Evolutionary conservation across 1,140 invertebrate species (phyloP).

Genomic region (Lepidotrigona ventralis): DNA sequence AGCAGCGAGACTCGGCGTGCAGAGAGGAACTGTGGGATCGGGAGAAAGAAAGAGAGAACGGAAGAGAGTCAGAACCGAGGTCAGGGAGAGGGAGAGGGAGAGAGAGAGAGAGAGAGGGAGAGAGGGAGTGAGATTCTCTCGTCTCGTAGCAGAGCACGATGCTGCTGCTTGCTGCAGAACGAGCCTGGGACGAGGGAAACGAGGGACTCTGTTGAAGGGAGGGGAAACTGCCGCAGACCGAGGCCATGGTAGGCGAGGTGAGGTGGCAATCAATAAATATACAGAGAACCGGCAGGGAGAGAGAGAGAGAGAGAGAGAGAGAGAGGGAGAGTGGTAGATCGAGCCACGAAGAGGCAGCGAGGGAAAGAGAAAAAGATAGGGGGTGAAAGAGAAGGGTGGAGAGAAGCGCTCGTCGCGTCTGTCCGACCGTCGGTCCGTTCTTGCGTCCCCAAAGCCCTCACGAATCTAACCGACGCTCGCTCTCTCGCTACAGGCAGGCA

Average conservation of each 20-base stretch:
- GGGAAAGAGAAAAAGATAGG: conserved; percentile 48
- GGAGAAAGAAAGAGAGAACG: not conserved
- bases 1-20: no score
- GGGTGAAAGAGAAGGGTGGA: conserved; percentile 24
- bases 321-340: conserved; percentile 22
- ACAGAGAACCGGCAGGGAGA: conserved; percentile 73
- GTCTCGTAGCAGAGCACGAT: conserved; percentile 50
- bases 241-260: conserved; percentile 69
- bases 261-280: conserved; percentile 81
- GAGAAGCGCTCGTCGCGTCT: conserved; percentile 58
- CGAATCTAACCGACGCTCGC: conserved; percentile 57
- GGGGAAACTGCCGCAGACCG: conserved; percentile 70
- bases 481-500: not conserved
- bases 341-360: conserved; percentile 36
- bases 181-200: conserved; percentile 61
- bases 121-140: conserved; percentile 35
- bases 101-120: conserved; percentile 16
- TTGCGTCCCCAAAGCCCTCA: conserved; percentile 66
- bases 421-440: conserved; percentile 61
- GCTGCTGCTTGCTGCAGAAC: conserved; percentile 59
- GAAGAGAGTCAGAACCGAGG: not conserved
- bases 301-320: conserved; percentile 50
- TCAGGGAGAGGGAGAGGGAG: conserved; percentile 22
- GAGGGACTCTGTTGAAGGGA: conserved; percentile 54
- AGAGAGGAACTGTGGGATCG: no score